Conservation (phyloP, 2,113 vertebrate species). For the Albula goreensis region DNA sequence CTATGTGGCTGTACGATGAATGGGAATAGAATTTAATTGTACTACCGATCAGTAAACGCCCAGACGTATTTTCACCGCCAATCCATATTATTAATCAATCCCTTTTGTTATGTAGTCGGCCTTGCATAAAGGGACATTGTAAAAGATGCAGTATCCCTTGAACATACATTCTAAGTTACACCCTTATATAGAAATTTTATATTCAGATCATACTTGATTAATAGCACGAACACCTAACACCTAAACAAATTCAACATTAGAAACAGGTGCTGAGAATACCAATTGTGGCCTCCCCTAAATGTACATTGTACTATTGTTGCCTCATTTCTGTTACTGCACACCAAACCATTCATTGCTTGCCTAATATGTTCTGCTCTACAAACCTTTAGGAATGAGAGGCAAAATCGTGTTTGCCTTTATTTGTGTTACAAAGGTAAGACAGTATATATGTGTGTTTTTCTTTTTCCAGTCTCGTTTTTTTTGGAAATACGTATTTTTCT, state of each 20-base stretch:
- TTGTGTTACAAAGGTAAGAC: background rate
- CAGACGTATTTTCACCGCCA: background rate
- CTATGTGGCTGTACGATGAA: background rate
- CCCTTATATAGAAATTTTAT: conserved; percentile 30
- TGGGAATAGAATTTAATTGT: background rate
- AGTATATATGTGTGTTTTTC: background rate
- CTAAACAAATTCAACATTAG: background rate
- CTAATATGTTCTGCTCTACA: background rate
- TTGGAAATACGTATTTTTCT: background rate
- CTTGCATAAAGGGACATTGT: conserved; percentile 28
- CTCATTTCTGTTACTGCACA: background rate
- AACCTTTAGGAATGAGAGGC: background rate
- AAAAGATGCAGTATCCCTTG: conserved; percentile 76
- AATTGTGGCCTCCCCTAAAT: background rate
- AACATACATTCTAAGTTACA: conserved; percentile 29
- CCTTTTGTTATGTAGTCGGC: background rate
- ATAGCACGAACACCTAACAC: background rate
- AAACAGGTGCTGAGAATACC: background rate
- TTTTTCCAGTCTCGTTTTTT: background rate
- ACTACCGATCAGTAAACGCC: background rate
- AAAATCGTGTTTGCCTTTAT: background rate
- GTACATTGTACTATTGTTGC: background rate
- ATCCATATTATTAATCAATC: background rate
- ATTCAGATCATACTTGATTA: background rate
- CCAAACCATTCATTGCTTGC: background rate